These are phyloP conservation scores for Tyria jacobaeae DNA, from an alignment of 2,888 invertebrate species.

Conservation along the genomic window DNA sequence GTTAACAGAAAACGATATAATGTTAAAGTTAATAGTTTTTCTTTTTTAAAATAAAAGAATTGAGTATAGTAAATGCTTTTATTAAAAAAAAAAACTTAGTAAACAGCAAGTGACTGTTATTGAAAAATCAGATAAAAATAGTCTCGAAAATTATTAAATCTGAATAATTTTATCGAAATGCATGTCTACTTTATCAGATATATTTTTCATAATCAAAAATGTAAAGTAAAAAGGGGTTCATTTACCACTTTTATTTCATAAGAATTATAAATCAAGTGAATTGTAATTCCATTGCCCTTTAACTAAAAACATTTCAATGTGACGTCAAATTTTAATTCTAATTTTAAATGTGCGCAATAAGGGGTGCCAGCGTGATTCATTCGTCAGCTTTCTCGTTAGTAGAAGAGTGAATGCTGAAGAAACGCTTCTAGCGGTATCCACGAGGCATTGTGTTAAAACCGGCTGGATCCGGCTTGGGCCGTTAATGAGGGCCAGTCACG, in stretches of 20 bases:
- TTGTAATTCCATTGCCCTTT: neutral
- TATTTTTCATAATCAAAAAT: neutral
- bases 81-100: no score
- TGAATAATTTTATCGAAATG: neutral
- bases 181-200: neutral
- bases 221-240: neutral
- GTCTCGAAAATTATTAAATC: neutral
- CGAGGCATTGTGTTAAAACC: constrained; percentile 73
- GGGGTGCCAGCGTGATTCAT: constrained; percentile 49
- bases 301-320: neutral
- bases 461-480: constrained; percentile 66
- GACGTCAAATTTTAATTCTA: constrained; percentile 29
- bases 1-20: no score
- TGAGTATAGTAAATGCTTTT: no score
- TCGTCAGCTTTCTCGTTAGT: constrained; percentile 69
- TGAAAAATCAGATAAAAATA: no score
- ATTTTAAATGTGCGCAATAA: constrained; percentile 43
- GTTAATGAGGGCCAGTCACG: constrained; percentile 77
- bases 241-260: no score
- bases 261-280: neutral
- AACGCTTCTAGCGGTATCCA: constrained; percentile 65
- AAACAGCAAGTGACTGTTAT: no score
- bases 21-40: no score
- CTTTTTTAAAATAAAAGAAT: no score
- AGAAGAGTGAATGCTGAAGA: constrained; percentile 58